Percentiles rank a stretch among this genome's conserved stretches.
phyloP scores from a whole-genome alignment of 2,888 invertebrate genomes.

The Crepidodera aurea region DNA sequence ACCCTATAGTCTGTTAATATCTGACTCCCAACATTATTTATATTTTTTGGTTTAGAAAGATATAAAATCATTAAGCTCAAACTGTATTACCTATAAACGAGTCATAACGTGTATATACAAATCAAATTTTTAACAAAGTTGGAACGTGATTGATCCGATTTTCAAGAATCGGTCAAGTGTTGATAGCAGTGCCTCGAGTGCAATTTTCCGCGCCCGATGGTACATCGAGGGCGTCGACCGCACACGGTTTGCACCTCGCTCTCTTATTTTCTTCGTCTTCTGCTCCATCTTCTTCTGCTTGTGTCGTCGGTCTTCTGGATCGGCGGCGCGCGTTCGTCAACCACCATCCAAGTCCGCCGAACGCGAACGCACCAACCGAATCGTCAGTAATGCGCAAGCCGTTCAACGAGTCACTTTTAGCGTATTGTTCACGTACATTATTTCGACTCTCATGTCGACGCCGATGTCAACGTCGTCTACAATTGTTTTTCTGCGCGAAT shows the following conservation, averaged over 20 bases:
- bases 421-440: not conserved
- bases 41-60: no score
- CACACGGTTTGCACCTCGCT: conserved; percentile 26
- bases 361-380: not conserved
- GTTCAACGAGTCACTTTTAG: conserved; percentile 9
- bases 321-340: conserved; percentile 16
- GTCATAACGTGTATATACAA: no score
- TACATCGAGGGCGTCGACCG: conserved; percentile 41
- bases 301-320: conserved; percentile 26
- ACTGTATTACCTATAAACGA: no score
- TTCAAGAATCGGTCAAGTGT: no score
- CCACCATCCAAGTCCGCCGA: not conserved
- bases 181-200: no score
- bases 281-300: conserved; percentile 2
- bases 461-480: conserved; percentile 17
- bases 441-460: conserved; percentile 18
- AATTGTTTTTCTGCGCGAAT: conserved; percentile 5
- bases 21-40: no score
- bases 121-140: no score
- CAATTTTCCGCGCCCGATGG: conserved; percentile 27
- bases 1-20: no score
- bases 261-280: conserved; percentile 22
- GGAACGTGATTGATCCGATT: no score
- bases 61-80: no score
- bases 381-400: conserved; percentile 42